Conservation (phyloP, 1,140 invertebrate species). For the Pseudomyrmex pallidus region DNA sequence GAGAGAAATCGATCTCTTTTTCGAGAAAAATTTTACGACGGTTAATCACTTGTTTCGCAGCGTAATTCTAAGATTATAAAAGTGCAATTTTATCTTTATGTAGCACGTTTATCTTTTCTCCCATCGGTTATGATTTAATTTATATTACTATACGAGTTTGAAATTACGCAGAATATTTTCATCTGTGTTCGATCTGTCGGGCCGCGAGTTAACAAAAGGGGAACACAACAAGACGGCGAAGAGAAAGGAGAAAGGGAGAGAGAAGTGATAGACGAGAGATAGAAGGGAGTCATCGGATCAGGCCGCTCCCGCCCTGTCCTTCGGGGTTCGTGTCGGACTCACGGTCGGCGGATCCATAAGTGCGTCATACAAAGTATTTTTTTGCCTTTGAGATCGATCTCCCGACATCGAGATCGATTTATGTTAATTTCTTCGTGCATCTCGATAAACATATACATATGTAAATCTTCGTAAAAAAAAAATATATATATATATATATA, state of each 20-base stretch:
- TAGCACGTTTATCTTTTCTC: neutral
- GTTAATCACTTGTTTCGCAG: conserved; percentile 17
- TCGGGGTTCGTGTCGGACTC: conserved; percentile 1
- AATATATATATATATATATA: too few species aligned
- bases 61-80: neutral
- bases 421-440: conserved; percentile 16
- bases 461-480: neutral
- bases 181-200: conserved; percentile 12
- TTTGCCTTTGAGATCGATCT: conserved; percentile 26
- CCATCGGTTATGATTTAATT: neutral
- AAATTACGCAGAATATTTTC: conserved; percentile 18
- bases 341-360: conserved; percentile 9
- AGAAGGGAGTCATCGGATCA: conserved; percentile 37
- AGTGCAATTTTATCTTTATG: neutral
- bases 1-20: neutral
- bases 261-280: conserved; percentile 27
- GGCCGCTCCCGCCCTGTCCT: conserved; percentile 12
- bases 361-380: conserved; percentile 15
- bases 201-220: conserved; percentile 29
- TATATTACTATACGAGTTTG: neutral
- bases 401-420: conserved; percentile 26
- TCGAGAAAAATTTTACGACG: conserved; percentile 13
- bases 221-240: conserved; percentile 2
- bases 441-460: conserved; percentile 30
- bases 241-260: neutral